A percentile compares a stretch with the other conserved stretches of the same genome.
Conservation (phyloP, 2,797 vertebrate species). For the Sciurus carolinensis region DNA sequence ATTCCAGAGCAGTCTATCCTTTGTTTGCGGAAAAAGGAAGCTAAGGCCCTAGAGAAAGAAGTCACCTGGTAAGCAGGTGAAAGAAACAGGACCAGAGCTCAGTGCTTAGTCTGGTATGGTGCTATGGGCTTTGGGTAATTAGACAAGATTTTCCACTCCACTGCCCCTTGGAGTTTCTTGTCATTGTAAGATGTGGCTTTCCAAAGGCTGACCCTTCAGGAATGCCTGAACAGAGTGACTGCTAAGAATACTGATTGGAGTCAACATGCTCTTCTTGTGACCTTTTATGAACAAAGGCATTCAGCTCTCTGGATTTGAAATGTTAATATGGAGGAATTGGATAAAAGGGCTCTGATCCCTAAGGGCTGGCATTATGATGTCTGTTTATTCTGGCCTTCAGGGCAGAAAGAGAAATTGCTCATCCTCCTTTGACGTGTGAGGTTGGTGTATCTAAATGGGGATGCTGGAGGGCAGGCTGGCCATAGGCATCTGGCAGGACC, state of each 20-base stretch:
- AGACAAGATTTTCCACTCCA: not conserved
- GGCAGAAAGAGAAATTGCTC: slow-evolving; percentile 12
- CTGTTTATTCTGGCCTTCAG: slow-evolving; percentile 60
- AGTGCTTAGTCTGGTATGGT: not conserved
- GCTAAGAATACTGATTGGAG: slow-evolving; percentile 19
- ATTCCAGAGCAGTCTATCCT: no score
- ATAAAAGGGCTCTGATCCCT: not conserved
- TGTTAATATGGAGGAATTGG: slow-evolving; percentile 41
- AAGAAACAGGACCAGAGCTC: not conserved
- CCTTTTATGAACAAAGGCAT: slow-evolving; percentile 73
- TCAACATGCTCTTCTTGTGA: slow-evolving; percentile 50
- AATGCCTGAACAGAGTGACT: not conserved
- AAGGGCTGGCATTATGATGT: not conserved
- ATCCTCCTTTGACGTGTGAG: not conserved
- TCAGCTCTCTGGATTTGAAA: slow-evolving; percentile 50
- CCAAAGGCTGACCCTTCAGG: not conserved
- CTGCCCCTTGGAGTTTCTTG: not conserved
- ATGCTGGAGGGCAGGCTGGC: not conserved
- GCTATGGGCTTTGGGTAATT: not conserved
- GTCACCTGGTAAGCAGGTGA: not conserved
- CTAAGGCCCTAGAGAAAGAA: not conserved
- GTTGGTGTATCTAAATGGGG: not conserved
- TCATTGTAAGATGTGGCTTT: not conserved
- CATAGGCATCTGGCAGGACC: not conserved
- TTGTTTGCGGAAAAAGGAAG: not conserved